These are phyloP conservation scores for Ashinkailepas kermadecensis DNA, from an alignment of 2,888 invertebrate species.

Conservation along the genomic window DNA sequence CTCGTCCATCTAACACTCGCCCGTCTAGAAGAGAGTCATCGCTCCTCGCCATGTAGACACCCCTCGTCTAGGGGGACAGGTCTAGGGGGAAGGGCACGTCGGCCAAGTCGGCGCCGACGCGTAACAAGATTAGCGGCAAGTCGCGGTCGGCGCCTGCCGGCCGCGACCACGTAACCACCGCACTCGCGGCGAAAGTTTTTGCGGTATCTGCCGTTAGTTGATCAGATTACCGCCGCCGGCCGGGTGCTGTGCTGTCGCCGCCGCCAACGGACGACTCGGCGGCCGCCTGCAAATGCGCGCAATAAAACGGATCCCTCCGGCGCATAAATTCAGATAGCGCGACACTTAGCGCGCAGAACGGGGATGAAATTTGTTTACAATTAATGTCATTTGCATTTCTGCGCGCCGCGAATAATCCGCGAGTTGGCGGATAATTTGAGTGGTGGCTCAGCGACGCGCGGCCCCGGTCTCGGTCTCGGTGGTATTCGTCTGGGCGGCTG, in stretches of 20 bases:
- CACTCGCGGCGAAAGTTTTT: background rate
- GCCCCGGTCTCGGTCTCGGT: background rate
- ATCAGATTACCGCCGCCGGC: background rate
- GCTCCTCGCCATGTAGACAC: no score
- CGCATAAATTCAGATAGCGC: constrained; percentile 12
- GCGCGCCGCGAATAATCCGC: constrained; percentile 4
- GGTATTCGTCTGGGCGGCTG: background rate
- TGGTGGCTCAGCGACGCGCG: background rate
- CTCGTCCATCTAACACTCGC: no score
- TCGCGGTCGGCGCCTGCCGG: background rate
- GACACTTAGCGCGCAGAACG: constrained; percentile 1
- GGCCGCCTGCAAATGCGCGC: background rate
- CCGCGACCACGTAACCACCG: background rate
- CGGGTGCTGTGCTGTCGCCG: background rate
- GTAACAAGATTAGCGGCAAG: background rate
- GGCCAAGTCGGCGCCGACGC: background rate
- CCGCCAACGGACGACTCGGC: background rate
- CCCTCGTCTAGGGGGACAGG: no score
- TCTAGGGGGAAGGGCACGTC: no score
- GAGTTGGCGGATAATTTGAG: constrained; percentile 11
- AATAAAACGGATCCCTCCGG: constrained; percentile 16
- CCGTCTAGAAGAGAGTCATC: no score
- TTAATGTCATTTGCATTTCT: constrained; percentile 21
- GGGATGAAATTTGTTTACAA: constrained; percentile 20
- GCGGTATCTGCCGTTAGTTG: background rate